Conservation (phyloP, 2,888 invertebrate genomes). For the Diarsia brunnea region DNA sequence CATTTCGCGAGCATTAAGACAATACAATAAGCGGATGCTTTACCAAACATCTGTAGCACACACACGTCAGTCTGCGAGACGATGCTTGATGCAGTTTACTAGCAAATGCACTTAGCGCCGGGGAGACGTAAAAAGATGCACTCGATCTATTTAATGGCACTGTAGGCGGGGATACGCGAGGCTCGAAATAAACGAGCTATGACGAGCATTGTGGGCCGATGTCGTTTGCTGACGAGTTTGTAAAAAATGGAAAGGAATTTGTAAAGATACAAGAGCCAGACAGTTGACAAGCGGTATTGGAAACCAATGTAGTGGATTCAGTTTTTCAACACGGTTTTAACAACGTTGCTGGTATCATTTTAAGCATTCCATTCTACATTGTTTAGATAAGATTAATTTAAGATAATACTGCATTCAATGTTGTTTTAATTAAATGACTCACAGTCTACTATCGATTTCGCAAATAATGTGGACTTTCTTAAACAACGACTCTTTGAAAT, state of each 20-base stretch:
- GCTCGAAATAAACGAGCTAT: conserved; percentile 67
- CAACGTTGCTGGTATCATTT: background rate
- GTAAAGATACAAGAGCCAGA: conserved; percentile 15
- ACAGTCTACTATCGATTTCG: conserved; percentile 30
- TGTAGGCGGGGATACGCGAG: conserved; percentile 76
- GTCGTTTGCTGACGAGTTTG: conserved; percentile 53
- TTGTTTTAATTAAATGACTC: conserved; percentile 56
- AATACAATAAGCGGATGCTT: conserved; percentile 66
- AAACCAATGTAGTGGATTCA: conserved; percentile 2
- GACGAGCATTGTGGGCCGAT: conserved; percentile 48
- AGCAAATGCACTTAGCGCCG: conserved; percentile 88
- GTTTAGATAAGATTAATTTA: conserved; percentile 12
- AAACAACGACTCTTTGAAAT: conserved; percentile 15
- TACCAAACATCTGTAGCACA: conserved; percentile 61
- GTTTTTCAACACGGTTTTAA: background rate
- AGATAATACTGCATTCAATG: conserved; percentile 31
- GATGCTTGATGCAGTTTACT: conserved; percentile 82
- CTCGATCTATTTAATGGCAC: conserved; percentile 85
- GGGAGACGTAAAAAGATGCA: conserved; percentile 87
- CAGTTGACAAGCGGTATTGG: background rate
- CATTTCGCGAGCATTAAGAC: conserved; percentile 60
- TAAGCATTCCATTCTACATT: background rate
- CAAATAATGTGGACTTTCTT: conserved; percentile 10
- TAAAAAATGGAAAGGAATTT: conserved; percentile 39
- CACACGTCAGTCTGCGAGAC: conserved; percentile 55